Evolutionary conservation across 2,113 vertebrate genomes (phyloP).

Genomic region (Cinclus mexicanus): DNA sequence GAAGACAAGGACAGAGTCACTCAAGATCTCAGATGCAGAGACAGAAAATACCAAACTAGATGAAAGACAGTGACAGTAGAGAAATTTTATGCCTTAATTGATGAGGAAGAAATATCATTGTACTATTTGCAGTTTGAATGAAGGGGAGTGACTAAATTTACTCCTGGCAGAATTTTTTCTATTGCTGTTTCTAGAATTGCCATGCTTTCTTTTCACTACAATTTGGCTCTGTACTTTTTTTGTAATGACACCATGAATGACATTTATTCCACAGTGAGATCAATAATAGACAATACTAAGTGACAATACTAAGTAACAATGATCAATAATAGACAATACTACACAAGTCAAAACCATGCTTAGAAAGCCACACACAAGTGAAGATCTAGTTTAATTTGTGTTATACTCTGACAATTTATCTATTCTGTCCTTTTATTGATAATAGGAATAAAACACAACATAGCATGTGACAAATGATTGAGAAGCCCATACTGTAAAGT

Average conservation of each 20-base stretch:
- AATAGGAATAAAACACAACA: neutral
- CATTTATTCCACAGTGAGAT: neutral
- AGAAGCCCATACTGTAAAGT: neutral
- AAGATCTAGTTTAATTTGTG: neutral
- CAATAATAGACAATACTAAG: neutral
- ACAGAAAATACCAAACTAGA: neutral
- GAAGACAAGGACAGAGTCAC: neutral
- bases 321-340: neutral
- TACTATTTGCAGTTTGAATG: neutral
- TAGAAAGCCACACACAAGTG: neutral
- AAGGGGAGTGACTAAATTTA: neutral
- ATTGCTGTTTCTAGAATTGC: neutral
- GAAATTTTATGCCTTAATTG: neutral
- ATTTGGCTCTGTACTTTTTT: neutral
- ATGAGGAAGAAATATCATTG: neutral
- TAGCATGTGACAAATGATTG: neutral
- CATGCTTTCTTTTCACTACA: neutral
- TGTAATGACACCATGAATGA: neutral
- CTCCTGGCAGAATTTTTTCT: neutral
- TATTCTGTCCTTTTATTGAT: neutral
- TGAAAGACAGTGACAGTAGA: neutral
- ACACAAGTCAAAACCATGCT: neutral
- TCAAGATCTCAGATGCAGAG: neutral
- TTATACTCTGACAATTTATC: neutral
- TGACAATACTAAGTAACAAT: neutral